phyloP scores from a whole-genome alignment of 2,113 vertebrate genomes.

The Epinephelus lanceolatus region DNA sequence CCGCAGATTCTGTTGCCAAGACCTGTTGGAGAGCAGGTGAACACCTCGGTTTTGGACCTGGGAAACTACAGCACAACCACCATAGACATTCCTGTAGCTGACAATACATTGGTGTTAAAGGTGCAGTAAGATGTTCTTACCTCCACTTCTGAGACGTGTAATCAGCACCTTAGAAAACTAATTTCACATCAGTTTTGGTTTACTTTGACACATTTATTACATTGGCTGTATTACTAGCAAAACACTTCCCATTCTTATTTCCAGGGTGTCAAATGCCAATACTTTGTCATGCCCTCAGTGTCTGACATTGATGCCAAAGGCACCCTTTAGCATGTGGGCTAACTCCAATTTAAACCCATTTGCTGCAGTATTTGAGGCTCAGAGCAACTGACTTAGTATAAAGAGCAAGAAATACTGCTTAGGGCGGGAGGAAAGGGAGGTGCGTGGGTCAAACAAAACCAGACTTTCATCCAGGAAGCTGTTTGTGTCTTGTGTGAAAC shows the following conservation, averaged over 20 bases:
- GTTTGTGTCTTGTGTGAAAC: no score
- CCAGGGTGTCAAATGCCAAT: no score
- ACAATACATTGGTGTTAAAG: slow-evolving; percentile 87
- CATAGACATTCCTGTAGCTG: slow-evolving; percentile 84
- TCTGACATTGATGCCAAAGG: no score
- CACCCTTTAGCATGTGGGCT: no score
- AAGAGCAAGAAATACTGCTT: no score
- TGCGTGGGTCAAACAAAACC: no score
- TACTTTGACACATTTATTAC: not conserved
- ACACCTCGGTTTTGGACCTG: slow-evolving; percentile 84
- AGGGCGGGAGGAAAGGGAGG: no score
- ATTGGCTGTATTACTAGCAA: not conserved
- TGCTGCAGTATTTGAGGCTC: no score
- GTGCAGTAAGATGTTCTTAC: slow-evolving; percentile 32
- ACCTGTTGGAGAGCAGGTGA: slow-evolving; percentile 61
- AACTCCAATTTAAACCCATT: no score
- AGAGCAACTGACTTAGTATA: no score
- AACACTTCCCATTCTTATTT: not conserved
- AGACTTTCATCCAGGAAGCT: no score
- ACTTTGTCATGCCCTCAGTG: no score
- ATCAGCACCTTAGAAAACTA: not conserved
- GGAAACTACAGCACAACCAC: slow-evolving; percentile 83
- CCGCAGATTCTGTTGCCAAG: slow-evolving; percentile 89
- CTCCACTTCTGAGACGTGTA: not conserved
- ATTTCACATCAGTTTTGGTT: not conserved